These are phyloP conservation scores for Alentia gelatinosa DNA, from an alignment of 2,888 invertebrate genomes.

Conservation along the genomic window DNA sequence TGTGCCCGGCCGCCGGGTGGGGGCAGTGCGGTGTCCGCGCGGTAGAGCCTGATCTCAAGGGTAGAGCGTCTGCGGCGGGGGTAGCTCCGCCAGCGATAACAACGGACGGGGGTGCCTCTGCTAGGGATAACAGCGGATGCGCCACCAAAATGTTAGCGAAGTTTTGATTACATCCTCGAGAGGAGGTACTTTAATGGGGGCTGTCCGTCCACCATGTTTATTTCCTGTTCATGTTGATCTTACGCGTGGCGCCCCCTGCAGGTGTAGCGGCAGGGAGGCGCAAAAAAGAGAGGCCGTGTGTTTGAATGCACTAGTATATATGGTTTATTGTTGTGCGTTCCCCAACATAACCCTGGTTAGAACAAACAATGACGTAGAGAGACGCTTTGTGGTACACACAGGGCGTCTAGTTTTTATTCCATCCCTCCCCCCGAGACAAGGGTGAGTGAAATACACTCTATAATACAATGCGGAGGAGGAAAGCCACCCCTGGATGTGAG, in stretches of 20 bases:
- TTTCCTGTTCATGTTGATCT: constrained; percentile 18
- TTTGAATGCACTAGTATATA: constrained; percentile 1
- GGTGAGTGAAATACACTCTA: too few species aligned
- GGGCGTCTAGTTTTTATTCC: too few species aligned
- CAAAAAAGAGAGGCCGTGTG: background rate
- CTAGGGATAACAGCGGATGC: background rate
- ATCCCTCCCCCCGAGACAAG: too few species aligned
- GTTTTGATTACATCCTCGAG: background rate
- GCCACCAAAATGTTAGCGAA: constrained; percentile 4
- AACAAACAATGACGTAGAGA: constrained; percentile 18
- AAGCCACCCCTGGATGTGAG: too few species aligned
- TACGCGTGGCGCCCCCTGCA: background rate
- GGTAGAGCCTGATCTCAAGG: background rate
- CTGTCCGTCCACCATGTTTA: background rate
- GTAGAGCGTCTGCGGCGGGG: background rate
- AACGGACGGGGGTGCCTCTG: background rate
- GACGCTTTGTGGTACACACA: background rate
- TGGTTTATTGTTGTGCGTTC: constrained; percentile 36
- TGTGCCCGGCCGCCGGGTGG: background rate
- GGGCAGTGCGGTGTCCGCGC: background rate
- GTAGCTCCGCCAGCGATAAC: background rate
- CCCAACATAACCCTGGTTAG: background rate
- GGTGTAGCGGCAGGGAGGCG: background rate
- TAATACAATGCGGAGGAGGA: too few species aligned
- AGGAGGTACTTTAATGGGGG: background rate